These are phyloP conservation scores for Cremastinae sp. DNA, from an alignment of 2,888 invertebrate species.

Conservation along the genomic window DNA sequence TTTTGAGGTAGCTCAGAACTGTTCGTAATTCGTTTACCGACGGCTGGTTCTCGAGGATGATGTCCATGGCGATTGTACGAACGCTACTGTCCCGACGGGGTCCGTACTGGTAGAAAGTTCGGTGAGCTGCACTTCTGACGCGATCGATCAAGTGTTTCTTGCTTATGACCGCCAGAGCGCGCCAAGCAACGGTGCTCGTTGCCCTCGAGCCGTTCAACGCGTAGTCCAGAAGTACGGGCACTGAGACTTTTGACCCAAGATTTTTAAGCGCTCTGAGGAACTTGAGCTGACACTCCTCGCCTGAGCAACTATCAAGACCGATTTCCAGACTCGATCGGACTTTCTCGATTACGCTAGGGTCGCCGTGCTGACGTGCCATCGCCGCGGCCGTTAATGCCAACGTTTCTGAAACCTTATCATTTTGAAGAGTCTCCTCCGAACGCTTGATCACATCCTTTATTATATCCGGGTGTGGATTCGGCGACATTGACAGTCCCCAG, in stretches of 20 bases:
- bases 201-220: constrained; percentile 81
- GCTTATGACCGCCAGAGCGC: constrained; percentile 83
- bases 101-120: constrained; percentile 83
- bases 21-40: constrained; percentile 81
- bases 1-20: constrained; percentile 81
- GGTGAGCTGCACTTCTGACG: constrained; percentile 81
- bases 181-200: constrained; percentile 85
- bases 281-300: constrained; percentile 82
- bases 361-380: constrained; percentile 80
- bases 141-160: constrained; percentile 72
- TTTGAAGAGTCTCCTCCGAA: constrained; percentile 81
- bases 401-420: constrained; percentile 85
- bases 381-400: constrained; percentile 85
- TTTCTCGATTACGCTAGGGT: constrained; percentile 68
- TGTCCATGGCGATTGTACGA: constrained; percentile 86
- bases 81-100: constrained; percentile 84
- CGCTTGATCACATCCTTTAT: constrained; percentile 81
- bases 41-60: constrained; percentile 84
- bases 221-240: constrained; percentile 83
- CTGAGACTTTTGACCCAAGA: constrained; percentile 83
- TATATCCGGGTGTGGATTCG: constrained; percentile 83
- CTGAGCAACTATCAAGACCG: constrained; percentile 81
- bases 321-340: constrained; percentile 75
- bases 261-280: constrained; percentile 87
- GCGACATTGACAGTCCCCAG: constrained; percentile 86